Base-by-base conservation (phyloP, 2,113 vertebrate species). In the Podilymbus podiceps region DNA sequence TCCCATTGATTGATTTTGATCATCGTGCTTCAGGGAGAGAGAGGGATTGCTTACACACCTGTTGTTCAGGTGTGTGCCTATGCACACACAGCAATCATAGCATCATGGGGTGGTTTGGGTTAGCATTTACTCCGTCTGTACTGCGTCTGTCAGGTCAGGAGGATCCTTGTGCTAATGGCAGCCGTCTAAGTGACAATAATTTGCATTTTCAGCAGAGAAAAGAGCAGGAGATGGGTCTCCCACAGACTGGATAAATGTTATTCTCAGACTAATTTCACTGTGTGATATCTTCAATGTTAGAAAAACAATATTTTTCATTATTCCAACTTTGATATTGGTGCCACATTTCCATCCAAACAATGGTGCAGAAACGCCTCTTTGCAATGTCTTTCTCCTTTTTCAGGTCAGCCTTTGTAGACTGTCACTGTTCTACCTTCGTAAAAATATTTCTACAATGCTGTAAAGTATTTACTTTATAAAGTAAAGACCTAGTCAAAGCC, bases 381-480 rank as follows among this genome's bases (percentile, higher is more conserved):
- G 7, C 13, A 30, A 4, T 30, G 35, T 4, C 8, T 33, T 80
- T 63, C 55, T 59, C 6, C 38, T 75, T 87, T 67, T 50, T 33
- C 33, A 38, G 18, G 5, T 60, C 31, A 80, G 30, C 27, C 11
- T 77, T 85, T 28, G 38, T 31, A 88, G 63, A 35, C 21, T 3
- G 5, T 19, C 55, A 14, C 24, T 27, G 10, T 96, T 97, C 89
- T 96, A 44, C 62, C 59, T 90, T 87, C 85, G 90, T 96, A 86
- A 93, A 96, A 95, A 91, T 59, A 59, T 67, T 50, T 71, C 42
- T 53, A 21, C 3, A 4, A 93, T 66, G n/a, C 22, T 88, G 46
- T 38, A 38, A 38, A 38, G 38, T 38, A 38, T 38, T 38, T 38
- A 38, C 38, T 38, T 38, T 38, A 38, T 38, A 38, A 93, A 85